Base-by-base conservation (phyloP, 2,888 invertebrate genomes). In the Phlogophora meticulosa region DNA sequence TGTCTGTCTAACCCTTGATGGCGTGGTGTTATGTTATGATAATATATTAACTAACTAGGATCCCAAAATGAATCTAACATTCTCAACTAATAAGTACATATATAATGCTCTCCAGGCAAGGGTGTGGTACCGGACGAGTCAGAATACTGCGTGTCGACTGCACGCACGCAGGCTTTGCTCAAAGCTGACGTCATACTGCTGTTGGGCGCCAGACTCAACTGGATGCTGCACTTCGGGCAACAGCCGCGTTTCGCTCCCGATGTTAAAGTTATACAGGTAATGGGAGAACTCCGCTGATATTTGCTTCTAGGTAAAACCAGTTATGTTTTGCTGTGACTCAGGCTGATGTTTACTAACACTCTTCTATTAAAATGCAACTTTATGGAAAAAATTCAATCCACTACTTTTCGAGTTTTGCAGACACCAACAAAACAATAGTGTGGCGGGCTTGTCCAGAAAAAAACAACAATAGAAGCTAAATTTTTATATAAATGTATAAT, bases 151-250 rank as follows among this genome's bases (percentile, higher is more conserved):
- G 98, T 99, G n/a, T 97, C 98, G 0, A 96, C 98, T 9, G 99
- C 99, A 2, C 96, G 99, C 62, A 99, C 99, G 0, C 91, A 96
- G 69, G 99, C 99, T 0, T 93, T 99, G 57, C 97, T 97, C 84
- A 96, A 98, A 80, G 98, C 99, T 0, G 99, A 99, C 92, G 98
- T 98, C 0, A 96, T 99, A 3, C 85, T 99, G 4, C 93, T 99
- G 56, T 92, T 99, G 43, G 99, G 99, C 0, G 99, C 99, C 0
- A 96, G 99, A 43, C 96, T 99, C 20, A 99, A 99, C 94, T 99
- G 99, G 99, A 99, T 99, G 94, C 96, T 99, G 72, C 99, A 99
- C 94, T 99, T 99, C 95, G 99, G 99, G 2, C 97, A 97, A 62
- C 94, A 98, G 20, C 99, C 99, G 1, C 95, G 99, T 45, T 99